phyloP scores from a whole-genome alignment of 2,888 invertebrate genomes.

The Xanthia togata region DNA sequence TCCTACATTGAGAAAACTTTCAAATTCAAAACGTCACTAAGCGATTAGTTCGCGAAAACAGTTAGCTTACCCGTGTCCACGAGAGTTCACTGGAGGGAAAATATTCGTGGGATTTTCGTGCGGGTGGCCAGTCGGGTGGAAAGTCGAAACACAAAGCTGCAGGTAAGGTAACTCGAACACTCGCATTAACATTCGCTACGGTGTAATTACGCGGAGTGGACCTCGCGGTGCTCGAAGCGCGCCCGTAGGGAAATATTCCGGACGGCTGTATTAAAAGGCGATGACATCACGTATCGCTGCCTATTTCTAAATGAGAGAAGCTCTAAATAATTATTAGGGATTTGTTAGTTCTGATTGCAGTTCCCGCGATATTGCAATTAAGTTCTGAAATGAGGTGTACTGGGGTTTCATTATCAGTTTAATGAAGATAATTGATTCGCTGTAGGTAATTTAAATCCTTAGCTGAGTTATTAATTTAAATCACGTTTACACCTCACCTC shows the following conservation, averaged over 20 bases:
- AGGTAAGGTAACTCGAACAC: constrained; percentile 43
- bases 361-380: not conserved
- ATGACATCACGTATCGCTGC: constrained; percentile 66
- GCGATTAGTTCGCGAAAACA: constrained; percentile 48
- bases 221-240: constrained; percentile 26
- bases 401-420: not conserved
- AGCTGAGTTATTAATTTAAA: constrained; percentile 5
- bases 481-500: not conserved
- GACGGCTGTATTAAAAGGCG: constrained; percentile 70
- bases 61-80: constrained; percentile 43
- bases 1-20: not conserved
- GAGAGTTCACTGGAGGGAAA: constrained; percentile 36
- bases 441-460: not conserved
- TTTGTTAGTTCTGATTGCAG: constrained; percentile 1
- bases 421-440: not conserved
- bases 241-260: constrained; percentile 70
- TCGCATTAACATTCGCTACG: constrained; percentile 63
- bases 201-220: constrained; percentile 76
- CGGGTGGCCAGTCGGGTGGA: constrained; percentile 30
- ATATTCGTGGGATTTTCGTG: constrained; percentile 41
- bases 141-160: constrained; percentile 47
- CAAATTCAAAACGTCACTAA: constrained; percentile 18
- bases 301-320: constrained; percentile 24
- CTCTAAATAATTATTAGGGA: constrained; percentile 1
- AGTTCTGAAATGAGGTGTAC: not conserved